Conservation (phyloP, 2,888 invertebrate genomes). For the Drepanosiphum platanoidis region DNA sequence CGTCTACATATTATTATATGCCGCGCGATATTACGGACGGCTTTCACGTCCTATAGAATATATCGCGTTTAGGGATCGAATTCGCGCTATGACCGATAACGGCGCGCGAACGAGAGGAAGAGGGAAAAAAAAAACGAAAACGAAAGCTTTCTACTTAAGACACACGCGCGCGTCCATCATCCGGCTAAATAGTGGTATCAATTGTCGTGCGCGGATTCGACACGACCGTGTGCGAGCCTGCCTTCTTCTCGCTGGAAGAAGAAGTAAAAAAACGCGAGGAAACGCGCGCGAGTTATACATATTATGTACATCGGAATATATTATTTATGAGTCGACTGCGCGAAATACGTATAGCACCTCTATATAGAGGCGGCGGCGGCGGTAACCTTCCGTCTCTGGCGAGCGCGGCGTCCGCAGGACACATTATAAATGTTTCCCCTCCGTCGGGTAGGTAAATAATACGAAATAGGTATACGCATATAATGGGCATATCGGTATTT, state of each 20-base stretch:
- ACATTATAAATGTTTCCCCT: too few species aligned
- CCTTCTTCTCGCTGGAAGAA: not conserved
- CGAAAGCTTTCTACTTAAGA: conserved; percentile 44
- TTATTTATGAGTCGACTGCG: too few species aligned
- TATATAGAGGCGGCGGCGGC: not conserved
- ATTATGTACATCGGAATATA: too few species aligned
- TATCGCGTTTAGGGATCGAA: conserved; percentile 57
- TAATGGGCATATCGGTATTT: not conserved
- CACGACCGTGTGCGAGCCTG: not conserved
- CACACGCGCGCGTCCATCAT: conserved; percentile 11
- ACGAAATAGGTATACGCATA: too few species aligned
- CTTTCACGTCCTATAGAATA: conserved; percentile 21
- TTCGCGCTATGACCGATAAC: not conserved
- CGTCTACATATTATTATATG: not conserved
- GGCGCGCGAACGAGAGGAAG: too few species aligned
- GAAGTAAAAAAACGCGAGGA: not conserved
- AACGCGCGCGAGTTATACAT: not conserved
- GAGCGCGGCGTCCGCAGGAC: too few species aligned
- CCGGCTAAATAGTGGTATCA: not conserved
- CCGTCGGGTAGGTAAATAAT: too few species aligned
- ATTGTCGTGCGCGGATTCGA: not conserved
- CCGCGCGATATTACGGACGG: conserved; percentile 8
- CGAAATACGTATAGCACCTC: not conserved
- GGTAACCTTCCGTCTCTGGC: not conserved
- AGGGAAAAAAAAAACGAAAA: not conserved